These are phyloP conservation scores for Mythimna vitellina DNA, from an alignment of 2,888 invertebrate species.

Conservation along the genomic window DNA sequence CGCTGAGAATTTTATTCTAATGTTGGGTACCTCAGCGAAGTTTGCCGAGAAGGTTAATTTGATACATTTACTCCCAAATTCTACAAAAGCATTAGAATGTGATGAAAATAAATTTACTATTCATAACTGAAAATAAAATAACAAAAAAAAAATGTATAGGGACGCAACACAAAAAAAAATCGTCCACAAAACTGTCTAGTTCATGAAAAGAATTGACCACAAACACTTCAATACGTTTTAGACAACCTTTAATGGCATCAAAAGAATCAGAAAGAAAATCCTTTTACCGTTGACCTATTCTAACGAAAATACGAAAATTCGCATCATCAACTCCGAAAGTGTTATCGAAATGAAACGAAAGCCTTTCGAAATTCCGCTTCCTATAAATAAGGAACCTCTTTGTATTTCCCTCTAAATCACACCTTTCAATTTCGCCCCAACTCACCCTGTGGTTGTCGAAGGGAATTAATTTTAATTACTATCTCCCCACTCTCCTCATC, in stretches of 20 bases:
- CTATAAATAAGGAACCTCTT: slow-evolving; percentile 47
- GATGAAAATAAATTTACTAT: too few species aligned
- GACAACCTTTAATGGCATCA: slow-evolving; percentile 2
- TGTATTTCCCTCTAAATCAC: slow-evolving; percentile 59
- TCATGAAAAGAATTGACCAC: too few species aligned
- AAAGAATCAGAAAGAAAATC: neutral
- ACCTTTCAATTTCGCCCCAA: slow-evolving; percentile 60
- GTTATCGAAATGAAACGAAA: slow-evolving; percentile 40
- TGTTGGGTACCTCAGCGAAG: too few species aligned
- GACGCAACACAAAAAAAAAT: too few species aligned
- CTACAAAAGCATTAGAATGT: too few species aligned
- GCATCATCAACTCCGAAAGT: slow-evolving; percentile 27
- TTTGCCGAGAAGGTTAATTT: too few species aligned
- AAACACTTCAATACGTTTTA: too few species aligned
- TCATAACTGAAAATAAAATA: too few species aligned
- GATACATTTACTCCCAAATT: too few species aligned
- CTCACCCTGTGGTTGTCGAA: slow-evolving; percentile 55
- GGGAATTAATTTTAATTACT: slow-evolving; percentile 66
- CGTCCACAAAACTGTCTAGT: too few species aligned
- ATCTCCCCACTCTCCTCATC: slow-evolving; percentile 19
- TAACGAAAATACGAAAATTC: slow-evolving; percentile 17
- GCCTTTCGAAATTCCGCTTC: slow-evolving; percentile 39
- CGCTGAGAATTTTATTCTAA: too few species aligned
- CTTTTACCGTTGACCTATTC: slow-evolving; percentile 6
- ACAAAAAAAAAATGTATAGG: too few species aligned